Evolutionary conservation across 2,797 vertebrate species (phyloP), one percentile per base, ranked within the genome.

Genomic region (Petrocephalus schoutedeni): DNA sequence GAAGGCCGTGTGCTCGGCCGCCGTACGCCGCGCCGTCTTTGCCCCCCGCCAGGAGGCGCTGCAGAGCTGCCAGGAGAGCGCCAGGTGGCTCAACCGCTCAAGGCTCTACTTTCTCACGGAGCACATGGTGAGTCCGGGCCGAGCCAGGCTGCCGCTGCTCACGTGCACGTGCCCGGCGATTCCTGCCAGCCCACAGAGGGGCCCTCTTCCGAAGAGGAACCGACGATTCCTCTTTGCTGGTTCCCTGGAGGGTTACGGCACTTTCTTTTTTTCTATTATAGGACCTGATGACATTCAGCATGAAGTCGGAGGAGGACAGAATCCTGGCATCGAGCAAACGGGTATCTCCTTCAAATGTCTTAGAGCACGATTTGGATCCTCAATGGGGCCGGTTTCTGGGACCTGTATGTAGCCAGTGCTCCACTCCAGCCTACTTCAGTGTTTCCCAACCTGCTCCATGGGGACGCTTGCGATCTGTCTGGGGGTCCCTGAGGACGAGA

Each of bases 41-140:
- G 92, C 96, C 74, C 98, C 97, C 2, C 96, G 97, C 88, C 97
- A 97, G 0, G 92, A 95, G 88, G 95, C 96, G 67, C 95, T 97
- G 90, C 92, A 92, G 0, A 91, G 93, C 92, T 94, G 92, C 56
- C 95, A 96, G 32, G 97, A 97, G 93, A 95, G 92, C 90, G 91
- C 95, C 90, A 96, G 95, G 90, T 99, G 98, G 98, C 96, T 99
- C 2, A 97, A 96, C 93, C 93, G 93, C 87, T 99, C 97, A 3
- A 97, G 97, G 23, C 96, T 98, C 0, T 97, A 97, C 93, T 98
- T 99, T 91, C 93, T 99, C 77, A 96, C 96, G 0, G 94, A 95
- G 83, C 16, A 91, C 89, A 95, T 94, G 95, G 95, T 96, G 92
- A 92, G 67, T 67, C 53, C 14, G 32, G 49, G 5, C 0, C 45